phyloP scores from a whole-genome alignment of 2,797 vertebrate genomes.

The Argyrosomus regius region DNA sequence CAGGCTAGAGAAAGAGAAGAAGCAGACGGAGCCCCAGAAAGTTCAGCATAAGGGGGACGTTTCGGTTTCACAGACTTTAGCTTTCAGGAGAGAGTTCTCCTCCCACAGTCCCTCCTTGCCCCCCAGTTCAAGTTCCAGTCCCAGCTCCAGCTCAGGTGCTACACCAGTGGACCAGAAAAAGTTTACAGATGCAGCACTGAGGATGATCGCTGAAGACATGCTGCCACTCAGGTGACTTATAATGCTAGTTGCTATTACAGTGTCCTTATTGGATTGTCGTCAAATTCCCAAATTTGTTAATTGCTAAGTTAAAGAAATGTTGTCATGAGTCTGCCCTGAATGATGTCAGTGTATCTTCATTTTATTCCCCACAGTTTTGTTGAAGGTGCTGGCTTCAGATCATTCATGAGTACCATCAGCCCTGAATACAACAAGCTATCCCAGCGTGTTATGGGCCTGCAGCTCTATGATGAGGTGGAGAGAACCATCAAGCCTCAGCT shows the following conservation, averaged over 20 bases:
- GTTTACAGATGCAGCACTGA: slow-evolving; percentile 77
- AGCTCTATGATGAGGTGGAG: slow-evolving; percentile 85
- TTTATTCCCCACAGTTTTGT: slow-evolving; percentile 76
- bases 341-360: neutral
- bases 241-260: neutral
- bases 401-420: slow-evolving; percentile 79
- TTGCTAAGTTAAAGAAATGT: neutral
- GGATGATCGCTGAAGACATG: slow-evolving; percentile 88
- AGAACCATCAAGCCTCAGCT: slow-evolving; percentile 83
- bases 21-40: slow-evolving; percentile 37
- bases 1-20: slow-evolving; percentile 31
- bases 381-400: slow-evolving; percentile 84
- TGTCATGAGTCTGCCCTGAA: neutral
- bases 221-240: slow-evolving; percentile 80
- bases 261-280: neutral
- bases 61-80: slow-evolving; percentile 11
- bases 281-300: neutral
- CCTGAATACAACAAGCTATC: slow-evolving; percentile 81
- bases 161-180: slow-evolving; percentile 71
- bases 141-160: slow-evolving; percentile 30
- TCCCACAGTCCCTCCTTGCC: slow-evolving; percentile 52
- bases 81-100: slow-evolving; percentile 26
- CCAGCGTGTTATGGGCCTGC: slow-evolving; percentile 77
- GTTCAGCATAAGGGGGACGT: slow-evolving; percentile 8
- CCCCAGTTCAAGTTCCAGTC: slow-evolving; percentile 50